A percentile compares a stretch with the other conserved stretches of the same genome.
These are phyloP conservation scores for Drosophila eugracilis DNA, from an alignment of 1,140 invertebrate genomes.

Conservation along the genomic window DNA sequence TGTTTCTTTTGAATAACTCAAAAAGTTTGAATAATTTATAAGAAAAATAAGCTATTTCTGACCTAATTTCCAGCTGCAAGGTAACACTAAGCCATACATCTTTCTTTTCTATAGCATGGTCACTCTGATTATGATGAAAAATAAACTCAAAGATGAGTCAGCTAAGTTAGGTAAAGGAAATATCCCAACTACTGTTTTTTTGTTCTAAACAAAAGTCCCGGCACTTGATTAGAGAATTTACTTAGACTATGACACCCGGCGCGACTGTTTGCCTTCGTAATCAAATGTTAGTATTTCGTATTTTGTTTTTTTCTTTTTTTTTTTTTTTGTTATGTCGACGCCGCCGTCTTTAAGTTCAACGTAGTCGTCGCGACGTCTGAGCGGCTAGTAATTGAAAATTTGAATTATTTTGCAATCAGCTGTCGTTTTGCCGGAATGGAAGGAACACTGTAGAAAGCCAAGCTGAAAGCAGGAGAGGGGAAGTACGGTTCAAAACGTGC, in stretches of 20 bases:
- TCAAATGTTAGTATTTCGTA: conserved; percentile 54
- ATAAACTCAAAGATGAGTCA: no score
- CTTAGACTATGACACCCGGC: conserved; percentile 14
- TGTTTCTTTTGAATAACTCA: neutral
- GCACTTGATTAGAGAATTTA: conserved; percentile 17
- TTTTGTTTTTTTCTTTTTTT: conserved; percentile 34
- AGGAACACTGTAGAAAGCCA: conserved; percentile 24
- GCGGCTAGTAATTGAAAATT: conserved; percentile 70
- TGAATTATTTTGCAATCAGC: conserved; percentile 81
- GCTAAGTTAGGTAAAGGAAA: no score
- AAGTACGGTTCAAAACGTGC: neutral
- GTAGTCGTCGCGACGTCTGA: conserved; percentile 71
- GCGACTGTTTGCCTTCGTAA: conserved; percentile 48
- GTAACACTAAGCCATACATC: neutral
- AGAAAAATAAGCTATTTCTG: neutral
- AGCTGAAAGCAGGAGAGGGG: no score
- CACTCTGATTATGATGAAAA: neutral
- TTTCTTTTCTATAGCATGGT: neutral
- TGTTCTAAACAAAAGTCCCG: neutral
- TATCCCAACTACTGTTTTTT: no score
- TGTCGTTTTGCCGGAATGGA: conserved; percentile 20
- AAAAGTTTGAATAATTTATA: neutral
- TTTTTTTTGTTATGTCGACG: conserved; percentile 13
- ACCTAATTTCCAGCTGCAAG: neutral
- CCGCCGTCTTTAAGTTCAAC: conserved; percentile 32